These are phyloP conservation scores for Athetis lepigone DNA, from an alignment of 2,888 invertebrate genomes.

Conservation along the genomic window DNA sequence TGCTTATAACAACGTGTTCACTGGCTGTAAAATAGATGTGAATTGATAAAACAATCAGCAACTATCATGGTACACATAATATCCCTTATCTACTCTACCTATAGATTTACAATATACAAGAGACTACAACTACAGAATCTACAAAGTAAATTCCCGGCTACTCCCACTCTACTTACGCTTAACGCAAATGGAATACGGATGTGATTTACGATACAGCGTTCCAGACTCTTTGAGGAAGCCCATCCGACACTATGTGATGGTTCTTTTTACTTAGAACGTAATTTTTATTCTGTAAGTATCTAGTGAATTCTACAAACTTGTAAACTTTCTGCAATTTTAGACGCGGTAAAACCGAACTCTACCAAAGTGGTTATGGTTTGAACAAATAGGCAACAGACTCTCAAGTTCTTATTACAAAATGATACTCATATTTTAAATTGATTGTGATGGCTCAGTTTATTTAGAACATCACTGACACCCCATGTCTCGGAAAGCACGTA, in stretches of 20 bases:
- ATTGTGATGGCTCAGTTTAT: no score
- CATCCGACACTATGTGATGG: conserved; percentile 5
- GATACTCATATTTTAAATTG: no score
- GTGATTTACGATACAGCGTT: conserved; percentile 35
- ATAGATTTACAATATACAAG: neutral
- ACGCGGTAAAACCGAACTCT: no score
- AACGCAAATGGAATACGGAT: conserved; percentile 34
- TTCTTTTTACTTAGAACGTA: conserved; percentile 12
- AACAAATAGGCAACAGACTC: neutral
- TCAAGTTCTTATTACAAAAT: no score
- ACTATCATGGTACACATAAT: no score
- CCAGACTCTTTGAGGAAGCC: conserved; percentile 9
- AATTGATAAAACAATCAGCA: conserved; percentile 27
- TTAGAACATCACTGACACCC: no score
- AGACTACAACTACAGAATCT: conserved; percentile 12
- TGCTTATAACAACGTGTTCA: neutral
- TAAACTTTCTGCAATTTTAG: no score
- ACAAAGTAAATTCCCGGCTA: conserved; percentile 13
- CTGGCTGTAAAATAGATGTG: conserved; percentile 6
- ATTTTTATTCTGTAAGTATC: neutral
- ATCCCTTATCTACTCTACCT: no score
- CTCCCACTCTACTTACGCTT: conserved; percentile 33
- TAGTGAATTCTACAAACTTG: neutral
- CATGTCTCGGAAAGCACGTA: no score
- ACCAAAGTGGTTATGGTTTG: neutral